phyloP scores from a whole-genome alignment of 2,888 invertebrate genomes.

The Sesia apiformis region DNA sequence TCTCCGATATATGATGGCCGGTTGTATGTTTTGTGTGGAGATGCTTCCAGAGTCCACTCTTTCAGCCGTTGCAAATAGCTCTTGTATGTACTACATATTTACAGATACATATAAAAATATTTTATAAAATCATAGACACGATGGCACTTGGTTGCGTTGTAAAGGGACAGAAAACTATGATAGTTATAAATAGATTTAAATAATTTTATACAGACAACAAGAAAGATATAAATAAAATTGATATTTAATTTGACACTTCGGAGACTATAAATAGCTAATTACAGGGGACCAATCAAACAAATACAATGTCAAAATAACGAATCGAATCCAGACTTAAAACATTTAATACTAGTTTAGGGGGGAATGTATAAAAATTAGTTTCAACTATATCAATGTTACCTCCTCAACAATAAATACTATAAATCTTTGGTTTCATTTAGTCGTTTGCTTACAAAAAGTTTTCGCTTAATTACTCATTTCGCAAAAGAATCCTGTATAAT shows the following conservation, averaged over 20 bases:
- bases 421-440: slow-evolving; percentile 70
- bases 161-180: slow-evolving; percentile 35
- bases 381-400: slow-evolving; percentile 56
- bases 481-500: slow-evolving; percentile 23
- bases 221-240: slow-evolving; percentile 2
- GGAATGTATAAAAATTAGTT: slow-evolving; percentile 66
- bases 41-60: slow-evolving; percentile 43
- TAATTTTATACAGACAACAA: slow-evolving; percentile 19
- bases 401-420: slow-evolving; percentile 68
- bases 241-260: slow-evolving; percentile 31
- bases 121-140: slow-evolving; percentile 57
- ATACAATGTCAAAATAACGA: slow-evolving; percentile 13
- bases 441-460: slow-evolving; percentile 53
- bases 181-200: slow-evolving; percentile 9
- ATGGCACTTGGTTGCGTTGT: slow-evolving; percentile 71
- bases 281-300: slow-evolving; percentile 6
- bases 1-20: slow-evolving; percentile 33
- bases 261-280: slow-evolving; percentile 17
- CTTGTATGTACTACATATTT: slow-evolving; percentile 41
- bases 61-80: slow-evolving; percentile 35
- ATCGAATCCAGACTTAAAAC: slow-evolving; percentile 10
- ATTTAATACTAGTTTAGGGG: slow-evolving; percentile 22
- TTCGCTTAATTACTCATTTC: slow-evolving; percentile 21
- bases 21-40: slow-evolving; percentile 34
- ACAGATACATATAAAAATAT: slow-evolving; percentile 64